Evolutionary conservation across 2,888 invertebrate species (phyloP), one percentile per base, ranked within the genome.

Genomic region (Scaptomyza polygonia): DNA sequence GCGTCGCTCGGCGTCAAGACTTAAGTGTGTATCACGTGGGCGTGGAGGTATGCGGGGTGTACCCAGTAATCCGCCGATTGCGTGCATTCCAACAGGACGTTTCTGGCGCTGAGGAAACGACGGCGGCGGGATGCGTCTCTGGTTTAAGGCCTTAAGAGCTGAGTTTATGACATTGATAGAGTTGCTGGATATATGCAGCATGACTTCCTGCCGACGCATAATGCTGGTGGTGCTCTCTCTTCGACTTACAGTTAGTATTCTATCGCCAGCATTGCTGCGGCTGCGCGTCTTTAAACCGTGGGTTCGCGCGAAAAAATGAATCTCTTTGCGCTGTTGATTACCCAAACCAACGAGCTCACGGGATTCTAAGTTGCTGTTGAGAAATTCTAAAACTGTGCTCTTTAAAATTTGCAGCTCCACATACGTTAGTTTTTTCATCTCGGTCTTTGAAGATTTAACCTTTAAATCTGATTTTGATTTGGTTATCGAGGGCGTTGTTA

Each of bases 221-320:
- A 36, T 16, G 14, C 2, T 32, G 72, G 9, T 9, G 12, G 1
- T 0, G 0, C 29, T 43, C 6, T 73, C 79, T 0, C 56, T 67
- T 1, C 73, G 76, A 5, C 44, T 72, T n/a, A 90, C 67, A 48
- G 86, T 83, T 2, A 90, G 45, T 8, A 81, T 77, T 0, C 91
- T 89, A 1, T 77, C 51, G 0, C 62, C 71, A 1, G 42, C 64
- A 3, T 14, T 44, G 30, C 79, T 89, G 55, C 65, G 79, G 53
- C 91, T 90, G 32, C 68, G 70, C 9, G 88, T 77, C 36, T 82
- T 86, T 0, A 91, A 51, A 2, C 89, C 89, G 9, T 82, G 44
- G 0, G 70, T 52, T 0, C 67, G 66, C 7, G 88, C 88, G 57
- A 83, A 86, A 16, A 65, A 61, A 44, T 90, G 90, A 9, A 90